Percentiles rank a stretch among this genome's conserved stretches.
phyloP scores from a whole-genome alignment of 2,888 invertebrate species.

The Mantis religiosa region DNA sequence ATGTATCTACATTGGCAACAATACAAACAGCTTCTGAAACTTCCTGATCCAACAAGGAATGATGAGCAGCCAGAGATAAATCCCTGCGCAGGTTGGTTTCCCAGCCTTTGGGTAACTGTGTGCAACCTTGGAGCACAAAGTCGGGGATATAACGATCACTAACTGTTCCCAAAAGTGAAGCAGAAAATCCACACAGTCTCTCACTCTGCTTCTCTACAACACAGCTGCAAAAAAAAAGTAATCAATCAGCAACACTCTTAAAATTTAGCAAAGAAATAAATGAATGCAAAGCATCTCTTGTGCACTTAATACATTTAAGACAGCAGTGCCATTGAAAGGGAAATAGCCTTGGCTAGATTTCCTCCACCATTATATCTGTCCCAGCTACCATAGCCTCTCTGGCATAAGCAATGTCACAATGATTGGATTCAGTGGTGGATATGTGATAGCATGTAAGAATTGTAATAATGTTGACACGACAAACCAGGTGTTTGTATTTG shows the following conservation, averaged over 20 bases:
- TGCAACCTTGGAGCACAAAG: slow-evolving; percentile 65
- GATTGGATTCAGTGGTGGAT: no score
- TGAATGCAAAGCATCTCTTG: no score
- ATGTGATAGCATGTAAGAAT: no score
- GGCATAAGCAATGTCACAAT: no score
- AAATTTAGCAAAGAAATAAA: no score
- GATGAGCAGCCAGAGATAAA: slow-evolving; percentile 49
- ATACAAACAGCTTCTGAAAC: slow-evolving; percentile 78
- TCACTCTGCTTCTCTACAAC: not conserved
- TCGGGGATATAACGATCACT: slow-evolving; percentile 67
- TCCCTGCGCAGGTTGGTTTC: slow-evolving; percentile 53
- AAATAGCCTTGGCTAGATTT: no score
- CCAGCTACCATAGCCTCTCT: no score
- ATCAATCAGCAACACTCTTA: not conserved
- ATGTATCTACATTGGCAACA: slow-evolving; percentile 73
- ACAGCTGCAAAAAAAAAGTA: not conserved
- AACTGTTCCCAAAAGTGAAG: slow-evolving; percentile 58
- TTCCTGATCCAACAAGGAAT: slow-evolving; percentile 58
- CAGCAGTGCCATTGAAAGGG: no score
- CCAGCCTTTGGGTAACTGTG: slow-evolving; percentile 55
- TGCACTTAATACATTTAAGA: no score
- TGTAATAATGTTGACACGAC: no score
- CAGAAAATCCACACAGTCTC: slow-evolving; percentile 40
- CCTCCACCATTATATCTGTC: no score
- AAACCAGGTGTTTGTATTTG: no score